Evolutionary conservation across 2,797 vertebrate species (phyloP), one percentile per base, ranked within the genome.

Genomic region (Cossypha heuglini): DNA sequence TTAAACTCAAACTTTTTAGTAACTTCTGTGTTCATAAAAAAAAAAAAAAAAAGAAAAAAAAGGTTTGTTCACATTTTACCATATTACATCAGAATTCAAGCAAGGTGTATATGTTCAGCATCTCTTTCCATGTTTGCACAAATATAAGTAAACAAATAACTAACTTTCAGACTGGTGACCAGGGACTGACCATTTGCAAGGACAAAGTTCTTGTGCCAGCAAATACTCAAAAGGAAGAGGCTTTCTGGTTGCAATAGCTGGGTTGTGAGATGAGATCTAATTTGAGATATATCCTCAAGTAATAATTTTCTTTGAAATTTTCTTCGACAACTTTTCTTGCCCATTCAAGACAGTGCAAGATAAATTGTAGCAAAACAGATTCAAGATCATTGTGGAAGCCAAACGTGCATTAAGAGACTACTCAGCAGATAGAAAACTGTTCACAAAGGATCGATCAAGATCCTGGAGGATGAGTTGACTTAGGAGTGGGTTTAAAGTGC

Each of bases 141-240:
- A 67, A n/a, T 10, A 13, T 10, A 43, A 28, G 28, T 22, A 24
- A 59, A 45, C 3, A 0, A 28, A 24, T 28, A 28, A 31, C 6
- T 49, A 18, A 58, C 8, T 75, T 57, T 22, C 6, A 66, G 45
- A 37, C 38, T 24, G 22, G n/a, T 51, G 28, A 37, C 61, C 12
- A 8, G 0, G 0, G 26, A 43, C 15, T 58, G 61, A 18, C 18
- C 0, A 0, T 22, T 16, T 22, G 26, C 18, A 59, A 58, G n/a
- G 45, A 51, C 12, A 28, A 43, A 49, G 26, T 66, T 43, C 31
- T 37, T 49, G 5, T 43, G 18, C 22, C 61, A 66, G 22, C 14
- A 51, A 37, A 43, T 15, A 18, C 8, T 5, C n/a, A 31, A 58
- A 66, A 51, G 17, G 4, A 51, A 43, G 43, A 58, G 61, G 9